phyloP scores from a whole-genome alignment of 2,797 vertebrate species.

The Phalanger gymnotis region DNA sequence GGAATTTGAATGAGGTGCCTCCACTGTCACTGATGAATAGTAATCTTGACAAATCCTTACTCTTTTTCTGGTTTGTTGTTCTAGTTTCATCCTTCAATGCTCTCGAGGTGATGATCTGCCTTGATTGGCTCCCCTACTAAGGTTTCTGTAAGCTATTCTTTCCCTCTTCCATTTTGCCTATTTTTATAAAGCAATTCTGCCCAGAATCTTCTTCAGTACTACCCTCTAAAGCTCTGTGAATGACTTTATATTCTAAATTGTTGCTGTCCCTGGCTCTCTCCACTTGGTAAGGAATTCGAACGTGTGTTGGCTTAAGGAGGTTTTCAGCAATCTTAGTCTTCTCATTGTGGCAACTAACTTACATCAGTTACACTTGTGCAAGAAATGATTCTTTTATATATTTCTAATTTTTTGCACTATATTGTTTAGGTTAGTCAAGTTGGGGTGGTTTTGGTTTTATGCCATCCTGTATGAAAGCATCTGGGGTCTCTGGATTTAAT shows the following conservation, averaged over 20 bases:
- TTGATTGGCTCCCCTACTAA: background rate
- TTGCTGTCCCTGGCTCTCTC: background rate
- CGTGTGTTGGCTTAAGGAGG: background rate
- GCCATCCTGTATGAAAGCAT: slow-evolving; percentile 3
- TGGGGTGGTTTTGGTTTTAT: too few species aligned
- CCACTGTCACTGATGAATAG: too few species aligned
- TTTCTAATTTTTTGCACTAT: background rate
- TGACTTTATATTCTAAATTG: background rate
- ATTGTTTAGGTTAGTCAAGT: background rate
- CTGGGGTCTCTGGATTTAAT: slow-evolving; percentile 11
- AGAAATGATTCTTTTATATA: background rate
- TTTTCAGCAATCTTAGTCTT: background rate
- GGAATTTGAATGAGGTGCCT: background rate
- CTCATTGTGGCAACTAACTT: background rate
- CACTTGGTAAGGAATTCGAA: background rate
- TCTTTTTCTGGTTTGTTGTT: background rate
- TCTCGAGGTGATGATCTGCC: background rate
- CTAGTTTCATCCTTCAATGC: background rate
- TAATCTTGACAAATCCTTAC: background rate
- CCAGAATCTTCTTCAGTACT: background rate
- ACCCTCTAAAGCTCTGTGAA: background rate
- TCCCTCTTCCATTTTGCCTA: background rate
- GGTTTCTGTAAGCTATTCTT: background rate
- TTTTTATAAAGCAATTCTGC: background rate
- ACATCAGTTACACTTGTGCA: background rate